Base-by-base conservation (phyloP, 2,888 invertebrate genomes). In the Lycaena phlaeas region DNA sequence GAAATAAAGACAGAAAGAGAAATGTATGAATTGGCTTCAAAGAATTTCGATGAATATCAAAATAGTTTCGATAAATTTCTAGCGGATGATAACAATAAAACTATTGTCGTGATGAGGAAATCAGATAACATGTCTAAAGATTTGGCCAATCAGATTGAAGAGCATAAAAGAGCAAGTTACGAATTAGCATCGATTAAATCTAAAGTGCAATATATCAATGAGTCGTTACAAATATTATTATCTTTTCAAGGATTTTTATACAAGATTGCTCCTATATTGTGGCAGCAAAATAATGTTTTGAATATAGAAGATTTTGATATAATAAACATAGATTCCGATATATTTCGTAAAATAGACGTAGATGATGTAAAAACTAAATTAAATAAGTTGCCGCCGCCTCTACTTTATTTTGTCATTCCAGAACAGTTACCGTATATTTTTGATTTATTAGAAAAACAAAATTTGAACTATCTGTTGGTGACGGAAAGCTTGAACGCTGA, bases 41-140 rank as follows among this genome's bases (percentile, higher is more conserved):
- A 60, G 47, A 70, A 79, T 47, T 84, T 84, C 46, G 72, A 75
- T 28, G 81, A 81, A 42, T 81, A 71, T 48, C 68, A 74, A 50
- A 67, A 74, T 22, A 79, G 84, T 51, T 84, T 84, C 45, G 77
- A 84, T 46, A 84, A 79, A 49, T 84, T 84, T 50, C 56, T 84
- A 15, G 78, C 81, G 9, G 62, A 79, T 36, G 77, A 84, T 43
- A 84, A 84, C 45, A 72, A 82, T 51, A 74, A 76, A 63, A 84
- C 84, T 1, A 84, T 84, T 44, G 64, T 55, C 4, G 55, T 84
- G n/a, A 84, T 84, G 82, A 71, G 66, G 43, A 79, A 68, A 46
- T 82, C 82, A 0, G 84, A 84, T 50, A 58, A 57, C 34, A 53
- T 82, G 42, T 72, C 74, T 7, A 82, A 71, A 51, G 72, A 78